Evolutionary conservation across 2,888 invertebrate genomes (phyloP).

Genomic region (Oligia latruncula): DNA sequence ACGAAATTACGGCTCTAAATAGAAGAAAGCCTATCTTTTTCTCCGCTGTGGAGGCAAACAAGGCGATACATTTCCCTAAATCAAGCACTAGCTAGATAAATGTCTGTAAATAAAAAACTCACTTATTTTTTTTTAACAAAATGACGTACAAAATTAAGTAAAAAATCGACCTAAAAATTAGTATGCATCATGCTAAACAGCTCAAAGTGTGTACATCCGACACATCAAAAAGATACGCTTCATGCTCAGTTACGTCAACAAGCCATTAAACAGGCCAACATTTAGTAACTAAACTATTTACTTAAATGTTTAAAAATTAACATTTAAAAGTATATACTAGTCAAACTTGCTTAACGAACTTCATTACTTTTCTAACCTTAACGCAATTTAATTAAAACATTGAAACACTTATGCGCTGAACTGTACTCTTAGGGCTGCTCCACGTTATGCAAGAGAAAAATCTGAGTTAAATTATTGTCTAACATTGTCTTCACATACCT

Average conservation of each 20-base stretch:
- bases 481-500: neutral
- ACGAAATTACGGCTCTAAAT: no score
- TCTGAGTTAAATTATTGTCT: neutral
- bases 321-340: conserved; percentile 14
- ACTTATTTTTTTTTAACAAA: neutral
- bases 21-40: no score
- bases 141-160: neutral
- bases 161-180: conserved; percentile 28
- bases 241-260: conserved; percentile 52
- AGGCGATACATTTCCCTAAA: no score
- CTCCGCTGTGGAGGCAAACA: no score
- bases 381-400: conserved; percentile 77
- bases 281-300: conserved; percentile 40
- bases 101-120: neutral
- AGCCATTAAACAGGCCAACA: conserved; percentile 41
- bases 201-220: conserved; percentile 12
- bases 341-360: conserved; percentile 54
- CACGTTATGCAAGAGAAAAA: conserved; percentile 22
- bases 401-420: conserved; percentile 77
- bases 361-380: conserved; percentile 70
- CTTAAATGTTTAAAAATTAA: conserved; percentile 39
- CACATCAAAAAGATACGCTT: conserved; percentile 39
- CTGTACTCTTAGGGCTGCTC: conserved; percentile 73
- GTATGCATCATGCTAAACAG: conserved; percentile 1
- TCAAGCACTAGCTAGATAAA: neutral